These are phyloP conservation scores for Suricata suricatta DNA, from an alignment of 2,113 vertebrate genomes.

Conservation along the genomic window DNA sequence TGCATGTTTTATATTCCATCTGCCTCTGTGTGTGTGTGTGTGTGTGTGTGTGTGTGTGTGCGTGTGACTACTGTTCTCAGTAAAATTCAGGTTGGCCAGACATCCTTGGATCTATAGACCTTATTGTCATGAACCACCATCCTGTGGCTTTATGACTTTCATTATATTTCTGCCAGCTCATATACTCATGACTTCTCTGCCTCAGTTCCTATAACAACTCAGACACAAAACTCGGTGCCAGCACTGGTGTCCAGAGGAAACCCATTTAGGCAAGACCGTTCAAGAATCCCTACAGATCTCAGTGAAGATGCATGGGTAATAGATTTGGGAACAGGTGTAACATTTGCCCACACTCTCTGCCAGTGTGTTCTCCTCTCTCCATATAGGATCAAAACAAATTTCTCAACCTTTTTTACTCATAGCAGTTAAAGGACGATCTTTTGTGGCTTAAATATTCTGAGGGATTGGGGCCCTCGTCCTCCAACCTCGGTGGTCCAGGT, in stretches of 20 bases:
- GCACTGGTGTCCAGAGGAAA: background rate
- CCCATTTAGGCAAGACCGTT: background rate
- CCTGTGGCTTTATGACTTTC: background rate
- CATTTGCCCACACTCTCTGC: background rate
- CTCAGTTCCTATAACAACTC: background rate
- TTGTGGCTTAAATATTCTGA: background rate
- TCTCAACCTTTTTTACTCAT: background rate
- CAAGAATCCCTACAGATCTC: background rate
- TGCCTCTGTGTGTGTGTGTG: too few relatives aligned
- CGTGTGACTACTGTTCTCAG: background rate
- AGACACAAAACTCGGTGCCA: background rate
- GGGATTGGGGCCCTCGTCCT: fast-evolving
- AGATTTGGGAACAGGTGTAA: background rate
- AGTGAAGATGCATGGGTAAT: background rate
- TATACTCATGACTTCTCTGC: background rate
- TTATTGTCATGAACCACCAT: background rate
- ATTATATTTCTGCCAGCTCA: background rate
- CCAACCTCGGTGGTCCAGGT: background rate
- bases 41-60: background rate
- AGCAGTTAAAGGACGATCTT: background rate
- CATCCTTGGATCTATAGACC: background rate
- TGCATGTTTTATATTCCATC: background rate
- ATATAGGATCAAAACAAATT: background rate
- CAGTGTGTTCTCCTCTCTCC: background rate
- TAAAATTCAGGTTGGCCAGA: background rate